These are phyloP conservation scores for Halictus rubicundus DNA, from an alignment of 1,140 invertebrate genomes.

Conservation along the genomic window DNA sequence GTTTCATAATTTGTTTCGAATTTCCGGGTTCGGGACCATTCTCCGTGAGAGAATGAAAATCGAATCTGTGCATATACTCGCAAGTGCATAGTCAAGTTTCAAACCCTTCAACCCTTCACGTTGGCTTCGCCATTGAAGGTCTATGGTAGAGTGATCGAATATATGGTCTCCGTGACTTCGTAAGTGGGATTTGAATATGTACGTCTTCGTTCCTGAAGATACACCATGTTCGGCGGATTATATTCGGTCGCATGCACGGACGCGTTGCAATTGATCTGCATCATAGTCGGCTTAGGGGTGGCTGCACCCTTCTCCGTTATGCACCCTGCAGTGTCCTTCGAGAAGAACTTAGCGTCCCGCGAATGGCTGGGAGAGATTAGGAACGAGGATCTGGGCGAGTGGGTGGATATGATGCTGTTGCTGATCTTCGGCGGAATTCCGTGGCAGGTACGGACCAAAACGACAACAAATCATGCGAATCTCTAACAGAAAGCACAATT, in stretches of 20 bases:
- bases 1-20: too few species aligned
- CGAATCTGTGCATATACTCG: too few species aligned
- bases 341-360: conserved; percentile 76
- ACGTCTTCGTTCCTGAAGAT: conserved; percentile 71
- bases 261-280: conserved; percentile 89
- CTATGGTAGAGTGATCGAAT: too few species aligned
- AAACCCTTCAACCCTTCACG: too few species aligned
- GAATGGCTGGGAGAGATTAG: conserved; percentile 86
- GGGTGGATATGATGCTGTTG: conserved; percentile 87
- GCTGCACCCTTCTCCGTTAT: conserved; percentile 82
- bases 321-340: conserved; percentile 82
- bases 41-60: too few species aligned
- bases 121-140: too few species aligned
- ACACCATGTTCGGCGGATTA: conserved; percentile 90
- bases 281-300: conserved; percentile 87
- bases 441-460: conserved; percentile 85
- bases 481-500: too few species aligned
- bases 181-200: too few species aligned
- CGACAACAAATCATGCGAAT: too few species aligned
- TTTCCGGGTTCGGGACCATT: too few species aligned
- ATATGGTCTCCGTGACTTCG: too few species aligned
- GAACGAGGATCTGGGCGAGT: conserved; percentile 82
- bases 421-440: conserved; percentile 91
- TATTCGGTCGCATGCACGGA: conserved; percentile 92
- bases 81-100: too few species aligned